phyloP scores from a whole-genome alignment of 2,888 invertebrate genomes.

The Gibbula magus region DNA sequence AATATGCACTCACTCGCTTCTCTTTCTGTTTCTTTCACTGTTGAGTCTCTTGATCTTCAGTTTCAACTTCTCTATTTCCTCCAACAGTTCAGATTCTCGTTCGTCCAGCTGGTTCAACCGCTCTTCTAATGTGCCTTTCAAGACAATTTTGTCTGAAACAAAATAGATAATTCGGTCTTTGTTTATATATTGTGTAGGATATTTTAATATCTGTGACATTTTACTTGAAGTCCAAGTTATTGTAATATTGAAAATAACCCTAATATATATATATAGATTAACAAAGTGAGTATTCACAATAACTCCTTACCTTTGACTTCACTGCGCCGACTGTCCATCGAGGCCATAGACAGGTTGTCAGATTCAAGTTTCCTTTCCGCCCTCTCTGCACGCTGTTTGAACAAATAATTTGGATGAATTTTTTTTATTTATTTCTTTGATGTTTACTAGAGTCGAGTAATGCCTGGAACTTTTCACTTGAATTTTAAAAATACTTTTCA shows the following conservation, averaged over 20 bases:
- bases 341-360: slow-evolving; percentile 58
- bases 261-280: too few relatives aligned
- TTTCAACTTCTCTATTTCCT: slow-evolving; percentile 64
- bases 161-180: neutral
- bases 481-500: too few relatives aligned
- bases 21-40: slow-evolving; percentile 62
- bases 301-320: slow-evolving; percentile 44
- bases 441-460: too few relatives aligned
- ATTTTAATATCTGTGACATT: too few relatives aligned
- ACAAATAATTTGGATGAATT: neutral
- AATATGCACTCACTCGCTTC: slow-evolving; percentile 26
- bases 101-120: slow-evolving; percentile 71
- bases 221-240: too few relatives aligned
- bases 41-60: slow-evolving; percentile 59
- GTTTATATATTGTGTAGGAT: neutral
- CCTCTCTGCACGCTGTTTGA: slow-evolving; percentile 17
- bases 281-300: too few relatives aligned
- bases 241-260: too few relatives aligned
- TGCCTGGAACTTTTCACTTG: too few relatives aligned
- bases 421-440: too few relatives aligned
- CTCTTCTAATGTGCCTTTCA: slow-evolving; percentile 69
- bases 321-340: slow-evolving; percentile 54
- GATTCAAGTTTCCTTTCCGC: slow-evolving; percentile 45
- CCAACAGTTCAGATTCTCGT: slow-evolving; percentile 72
- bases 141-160: slow-evolving; percentile 66